Percentiles rank a stretch among this genome's conserved stretches.
Conservation (phyloP, 2,113 vertebrate genomes). For the Synodontis membranacea region DNA sequence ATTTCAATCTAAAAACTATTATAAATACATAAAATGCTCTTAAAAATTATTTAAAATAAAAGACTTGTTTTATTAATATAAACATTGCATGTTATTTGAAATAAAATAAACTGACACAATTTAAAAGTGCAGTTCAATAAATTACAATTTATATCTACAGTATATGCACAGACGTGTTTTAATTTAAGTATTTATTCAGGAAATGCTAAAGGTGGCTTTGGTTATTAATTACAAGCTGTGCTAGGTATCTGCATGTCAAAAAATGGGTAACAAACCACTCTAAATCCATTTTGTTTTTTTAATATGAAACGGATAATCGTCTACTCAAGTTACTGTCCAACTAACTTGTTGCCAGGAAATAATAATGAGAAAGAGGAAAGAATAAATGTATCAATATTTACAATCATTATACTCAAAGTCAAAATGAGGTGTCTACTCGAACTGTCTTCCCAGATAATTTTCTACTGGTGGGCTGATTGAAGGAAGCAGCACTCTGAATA, state of each 20-base stretch:
- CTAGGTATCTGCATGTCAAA: neutral
- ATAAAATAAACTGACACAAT: neutral
- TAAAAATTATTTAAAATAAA: neutral
- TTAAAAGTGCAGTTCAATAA: neutral
- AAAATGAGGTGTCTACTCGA: neutral
- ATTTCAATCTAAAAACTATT: neutral
- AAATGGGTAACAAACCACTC: neutral
- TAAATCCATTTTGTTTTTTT: neutral
- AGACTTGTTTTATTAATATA: neutral
- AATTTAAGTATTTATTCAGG: neutral
- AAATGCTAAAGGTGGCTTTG: neutral
- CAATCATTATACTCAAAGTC: neutral
- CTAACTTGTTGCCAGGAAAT: neutral
- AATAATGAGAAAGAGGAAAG: too few species aligned
- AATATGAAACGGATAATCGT: neutral
- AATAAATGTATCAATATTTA: neutral
- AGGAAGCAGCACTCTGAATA: neutral
- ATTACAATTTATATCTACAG: neutral
- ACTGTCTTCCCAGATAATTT: neutral
- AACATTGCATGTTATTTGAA: neutral
- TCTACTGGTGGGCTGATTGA: neutral
- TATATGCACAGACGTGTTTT: neutral
- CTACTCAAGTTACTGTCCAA: neutral
- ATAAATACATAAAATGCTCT: neutral
- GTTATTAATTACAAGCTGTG: neutral